These are phyloP conservation scores for Lipophrys pholis DNA, from an alignment of 2,113 vertebrate genomes.

Conservation along the genomic window DNA sequence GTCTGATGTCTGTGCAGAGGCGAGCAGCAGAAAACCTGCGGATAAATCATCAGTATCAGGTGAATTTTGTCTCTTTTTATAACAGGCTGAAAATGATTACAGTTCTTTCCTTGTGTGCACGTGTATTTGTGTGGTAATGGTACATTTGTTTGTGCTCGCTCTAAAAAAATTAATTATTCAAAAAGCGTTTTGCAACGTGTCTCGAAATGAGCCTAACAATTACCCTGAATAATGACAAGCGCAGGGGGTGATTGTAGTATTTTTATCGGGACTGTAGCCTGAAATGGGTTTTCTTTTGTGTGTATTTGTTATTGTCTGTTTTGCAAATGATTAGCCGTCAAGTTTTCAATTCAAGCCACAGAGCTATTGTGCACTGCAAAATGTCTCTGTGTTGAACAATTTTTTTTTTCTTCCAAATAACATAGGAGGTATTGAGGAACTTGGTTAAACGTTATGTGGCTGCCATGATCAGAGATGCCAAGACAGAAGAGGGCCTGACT, in stretches of 20 bases:
- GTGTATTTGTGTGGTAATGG: neutral
- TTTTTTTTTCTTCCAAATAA: neutral
- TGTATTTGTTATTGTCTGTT: neutral
- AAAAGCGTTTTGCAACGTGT: conserved; percentile 20
- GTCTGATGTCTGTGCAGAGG: conserved; percentile 80
- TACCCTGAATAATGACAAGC: conserved; percentile 3
- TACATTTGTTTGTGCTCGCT: neutral
- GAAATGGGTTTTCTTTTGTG: conserved; percentile 17
- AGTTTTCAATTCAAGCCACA: neutral
- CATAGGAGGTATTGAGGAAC: conserved; percentile 96
- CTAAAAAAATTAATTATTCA: neutral
- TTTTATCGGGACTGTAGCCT: neutral
- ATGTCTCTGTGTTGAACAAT: neutral
- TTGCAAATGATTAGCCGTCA: conserved; percentile 2
- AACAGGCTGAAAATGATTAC: conserved; percentile 16
- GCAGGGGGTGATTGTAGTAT: conserved; percentile 16
- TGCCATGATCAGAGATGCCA: conserved; percentile 98
- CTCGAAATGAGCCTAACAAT: conserved; percentile 17
- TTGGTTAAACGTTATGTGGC: conserved; percentile 97
- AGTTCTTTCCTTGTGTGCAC: neutral
- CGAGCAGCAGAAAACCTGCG: conserved; percentile 95
- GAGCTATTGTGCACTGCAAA: too few species aligned
- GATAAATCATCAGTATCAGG: conserved; percentile 97
- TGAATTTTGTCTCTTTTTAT: conserved; percentile 67
- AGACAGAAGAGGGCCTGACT: conserved; percentile 98